These are phyloP conservation scores for Microdon myrmicae DNA, from an alignment of 2,888 invertebrate species.

Conservation along the genomic window DNA sequence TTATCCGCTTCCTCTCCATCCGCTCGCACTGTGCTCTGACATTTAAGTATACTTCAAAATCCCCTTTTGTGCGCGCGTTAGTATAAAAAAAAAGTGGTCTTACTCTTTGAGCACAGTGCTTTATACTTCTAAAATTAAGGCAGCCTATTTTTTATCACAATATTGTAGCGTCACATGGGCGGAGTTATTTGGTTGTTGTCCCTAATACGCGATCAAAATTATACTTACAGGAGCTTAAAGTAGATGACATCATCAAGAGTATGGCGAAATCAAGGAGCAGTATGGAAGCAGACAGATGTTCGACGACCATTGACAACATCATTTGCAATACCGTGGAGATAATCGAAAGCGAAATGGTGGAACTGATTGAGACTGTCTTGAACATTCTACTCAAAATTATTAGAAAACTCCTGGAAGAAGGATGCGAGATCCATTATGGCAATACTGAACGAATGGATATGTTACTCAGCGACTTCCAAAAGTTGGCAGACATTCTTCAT, in stretches of 20 bases:
- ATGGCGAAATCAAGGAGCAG: neutral
- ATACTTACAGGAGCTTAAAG: slow-evolving; percentile 8
- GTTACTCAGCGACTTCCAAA: neutral
- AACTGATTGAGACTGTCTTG: neutral
- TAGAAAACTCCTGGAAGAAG: neutral
- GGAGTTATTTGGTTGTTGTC: too few relatives aligned
- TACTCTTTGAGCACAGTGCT: too few relatives aligned
- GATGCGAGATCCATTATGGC: neutral
- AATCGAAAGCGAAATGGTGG: neutral
- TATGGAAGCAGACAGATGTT: slow-evolving; percentile 15
- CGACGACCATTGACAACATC: slow-evolving; percentile 2
- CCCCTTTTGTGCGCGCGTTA: too few relatives aligned
- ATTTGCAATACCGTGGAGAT: slow-evolving; percentile 11
- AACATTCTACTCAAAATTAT: neutral
- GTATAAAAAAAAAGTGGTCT: too few relatives aligned
- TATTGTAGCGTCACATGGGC: too few relatives aligned
- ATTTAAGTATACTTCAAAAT: too few relatives aligned
- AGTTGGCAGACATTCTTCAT: neutral
- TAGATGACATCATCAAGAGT: slow-evolving; percentile 4
- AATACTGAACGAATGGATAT: neutral
- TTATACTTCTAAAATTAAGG: too few relatives aligned
- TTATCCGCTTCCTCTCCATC: too few relatives aligned
- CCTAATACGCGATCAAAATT: too few relatives aligned
- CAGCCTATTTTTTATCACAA: too few relatives aligned
- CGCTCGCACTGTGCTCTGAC: too few relatives aligned